These are phyloP conservation scores for Lobophora halterata DNA, from an alignment of 2,888 invertebrate genomes.

Conservation along the genomic window DNA sequence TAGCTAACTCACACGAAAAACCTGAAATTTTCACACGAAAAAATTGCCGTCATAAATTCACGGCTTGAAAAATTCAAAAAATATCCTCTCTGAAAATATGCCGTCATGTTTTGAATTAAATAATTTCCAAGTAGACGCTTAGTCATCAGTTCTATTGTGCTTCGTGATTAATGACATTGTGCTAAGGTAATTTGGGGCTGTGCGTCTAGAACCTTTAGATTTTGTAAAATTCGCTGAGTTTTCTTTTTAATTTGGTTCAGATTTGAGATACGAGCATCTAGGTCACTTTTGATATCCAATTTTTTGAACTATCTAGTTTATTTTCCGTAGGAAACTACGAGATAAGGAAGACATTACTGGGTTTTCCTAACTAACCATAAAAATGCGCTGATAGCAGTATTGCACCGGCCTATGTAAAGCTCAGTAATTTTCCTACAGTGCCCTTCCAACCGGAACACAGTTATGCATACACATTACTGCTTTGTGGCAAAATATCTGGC, in stretches of 20 bases:
- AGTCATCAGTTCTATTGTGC: slow-evolving; percentile 36
- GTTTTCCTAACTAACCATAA: too few species aligned
- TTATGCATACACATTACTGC: too few species aligned
- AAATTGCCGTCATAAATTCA: slow-evolving; percentile 8
- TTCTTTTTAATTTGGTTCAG: slow-evolving; percentile 4
- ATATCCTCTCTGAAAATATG: slow-evolving; percentile 11
- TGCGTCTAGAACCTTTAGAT: slow-evolving; percentile 12
- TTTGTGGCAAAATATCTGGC: too few species aligned
- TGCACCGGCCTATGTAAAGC: too few species aligned
- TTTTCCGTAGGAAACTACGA: too few species aligned
- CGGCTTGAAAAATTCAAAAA: slow-evolving; percentile 13
- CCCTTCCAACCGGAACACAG: too few species aligned
- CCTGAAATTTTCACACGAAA: slow-evolving; percentile 9
- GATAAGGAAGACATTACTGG: too few species aligned
- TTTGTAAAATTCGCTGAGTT: slow-evolving; percentile 5
- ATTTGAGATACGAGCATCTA: background rate
- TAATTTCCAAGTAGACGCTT: slow-evolving; percentile 34
- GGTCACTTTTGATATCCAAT: background rate
- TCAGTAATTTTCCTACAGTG: too few species aligned
- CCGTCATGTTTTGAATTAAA: slow-evolving; percentile 50
- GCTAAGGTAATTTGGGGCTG: slow-evolving; percentile 25
- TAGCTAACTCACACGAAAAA: slow-evolving; percentile 16
- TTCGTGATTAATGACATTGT: slow-evolving; percentile 46
- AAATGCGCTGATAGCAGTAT: too few species aligned
- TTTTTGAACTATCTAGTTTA: too few species aligned